phyloP scores from a whole-genome alignment of 2,113 vertebrate genomes.

The Microcebus murinus region DNA sequence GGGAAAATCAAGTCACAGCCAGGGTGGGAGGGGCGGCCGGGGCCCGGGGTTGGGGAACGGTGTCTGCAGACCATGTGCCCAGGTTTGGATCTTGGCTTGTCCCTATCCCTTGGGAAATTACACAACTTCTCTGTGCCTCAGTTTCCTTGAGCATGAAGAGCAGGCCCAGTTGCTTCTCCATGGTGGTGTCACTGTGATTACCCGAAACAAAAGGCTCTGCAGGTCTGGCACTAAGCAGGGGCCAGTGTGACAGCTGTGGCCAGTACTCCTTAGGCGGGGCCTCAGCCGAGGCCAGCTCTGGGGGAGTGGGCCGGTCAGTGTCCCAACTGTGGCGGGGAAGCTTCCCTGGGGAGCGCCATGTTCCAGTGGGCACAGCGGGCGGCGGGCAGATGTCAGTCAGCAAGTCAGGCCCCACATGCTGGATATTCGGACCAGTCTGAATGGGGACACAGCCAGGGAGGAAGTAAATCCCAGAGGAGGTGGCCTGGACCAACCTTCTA shows the following conservation, averaged over 20 bases:
- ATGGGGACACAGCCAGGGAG: not conserved
- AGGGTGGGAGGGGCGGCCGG: not conserved
- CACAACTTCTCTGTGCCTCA: not conserved
- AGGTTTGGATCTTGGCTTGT: too few relatives aligned
- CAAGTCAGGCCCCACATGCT: not conserved
- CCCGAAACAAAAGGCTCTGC: not conserved
- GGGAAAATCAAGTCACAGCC: not conserved
- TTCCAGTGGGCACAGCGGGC: not conserved
- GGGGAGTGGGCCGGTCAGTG: not conserved
- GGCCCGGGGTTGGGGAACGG: too few relatives aligned
- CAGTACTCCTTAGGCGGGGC: not conserved
- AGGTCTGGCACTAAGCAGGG: not conserved
- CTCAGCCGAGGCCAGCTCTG: not conserved
- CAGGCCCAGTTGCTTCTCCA: not conserved
- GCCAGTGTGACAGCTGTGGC: not conserved
- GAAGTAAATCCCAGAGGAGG: not conserved
- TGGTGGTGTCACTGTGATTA: not conserved
- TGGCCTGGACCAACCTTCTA: not conserved
- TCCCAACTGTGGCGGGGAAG: not conserved
- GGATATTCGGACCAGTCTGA: not conserved
- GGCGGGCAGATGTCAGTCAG: not conserved
- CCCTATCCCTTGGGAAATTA: not conserved
- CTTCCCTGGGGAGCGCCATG: not conserved
- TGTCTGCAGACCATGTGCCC: accelerated
- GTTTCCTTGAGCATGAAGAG: not conserved